A percentile compares a stretch with the other conserved stretches of the same genome.
Evolutionary conservation across 2,797 vertebrate species (phyloP).

Genomic region (Acanthornis magna): DNA sequence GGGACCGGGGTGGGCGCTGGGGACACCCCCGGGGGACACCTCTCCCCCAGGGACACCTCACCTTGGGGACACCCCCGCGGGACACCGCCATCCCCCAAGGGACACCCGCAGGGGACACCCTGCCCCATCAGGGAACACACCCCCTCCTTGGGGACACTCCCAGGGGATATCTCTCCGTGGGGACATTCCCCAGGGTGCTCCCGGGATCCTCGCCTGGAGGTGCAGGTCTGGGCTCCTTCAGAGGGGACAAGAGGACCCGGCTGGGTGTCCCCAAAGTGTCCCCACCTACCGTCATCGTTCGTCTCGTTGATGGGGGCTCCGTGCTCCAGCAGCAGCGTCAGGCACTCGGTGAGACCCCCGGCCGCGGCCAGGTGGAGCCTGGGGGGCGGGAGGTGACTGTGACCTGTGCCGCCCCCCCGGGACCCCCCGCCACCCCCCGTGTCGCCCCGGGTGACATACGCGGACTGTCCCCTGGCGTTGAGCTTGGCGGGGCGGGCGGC

Average conservation of each 20-base stretch:
- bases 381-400: not conserved
- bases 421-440: not conserved
- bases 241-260: not conserved
- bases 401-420: rapidly evolving
- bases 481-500: constrained; percentile 71
- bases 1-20: not conserved
- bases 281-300: constrained; percentile 71
- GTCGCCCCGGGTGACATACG: constrained; percentile 65
- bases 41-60: not conserved
- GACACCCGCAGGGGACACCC: not conserved
- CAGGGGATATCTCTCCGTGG: not conserved
- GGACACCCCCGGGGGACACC: not conserved
- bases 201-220: no score
- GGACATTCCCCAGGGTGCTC: not conserved
- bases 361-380: constrained; percentile 32
- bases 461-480: constrained; percentile 71
- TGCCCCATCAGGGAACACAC: no score
- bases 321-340: constrained; percentile 68
- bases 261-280: not conserved
- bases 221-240: not conserved
- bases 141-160: not conserved
- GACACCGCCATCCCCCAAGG: not conserved
- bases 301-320: constrained; percentile 67
- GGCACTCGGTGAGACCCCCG: constrained; percentile 73
- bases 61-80: not conserved